These are phyloP conservation scores for Tarsius wallacei DNA, from an alignment of 2,797 vertebrate species.

Conservation along the genomic window DNA sequence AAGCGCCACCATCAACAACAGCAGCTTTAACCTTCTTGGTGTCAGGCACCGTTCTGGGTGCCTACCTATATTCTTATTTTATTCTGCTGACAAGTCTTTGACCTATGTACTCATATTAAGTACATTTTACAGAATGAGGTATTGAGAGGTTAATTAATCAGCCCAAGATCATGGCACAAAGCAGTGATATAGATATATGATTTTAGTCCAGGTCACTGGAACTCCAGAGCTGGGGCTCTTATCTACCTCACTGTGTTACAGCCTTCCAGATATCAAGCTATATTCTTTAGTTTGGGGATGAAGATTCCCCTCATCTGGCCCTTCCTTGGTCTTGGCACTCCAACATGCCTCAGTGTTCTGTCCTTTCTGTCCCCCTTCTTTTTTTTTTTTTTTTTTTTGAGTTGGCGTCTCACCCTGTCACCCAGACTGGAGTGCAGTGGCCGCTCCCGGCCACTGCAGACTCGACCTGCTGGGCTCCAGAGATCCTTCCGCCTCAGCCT, in stretches of 20 bases:
- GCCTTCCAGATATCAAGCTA: not conserved
- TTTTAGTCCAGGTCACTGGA: not conserved
- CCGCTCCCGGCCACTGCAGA: too few species aligned
- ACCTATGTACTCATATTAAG: not conserved
- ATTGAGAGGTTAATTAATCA: not conserved
- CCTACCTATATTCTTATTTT: not conserved
- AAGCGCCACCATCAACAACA: fast-evolving
- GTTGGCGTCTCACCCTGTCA: too few species aligned
- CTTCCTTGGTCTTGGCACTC: not conserved
- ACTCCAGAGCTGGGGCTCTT: not conserved
- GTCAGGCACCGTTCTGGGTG: not conserved
- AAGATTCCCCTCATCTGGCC: not conserved
- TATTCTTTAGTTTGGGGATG: not conserved
- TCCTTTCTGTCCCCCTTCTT: not conserved
- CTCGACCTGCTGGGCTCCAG: too few species aligned
- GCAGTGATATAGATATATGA: not conserved
- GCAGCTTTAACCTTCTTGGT: not conserved
- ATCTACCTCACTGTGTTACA: not conserved
- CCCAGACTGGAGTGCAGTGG: too few species aligned
- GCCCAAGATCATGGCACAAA: not conserved
- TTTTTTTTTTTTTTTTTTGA: not conserved
- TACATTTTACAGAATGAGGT: not conserved
- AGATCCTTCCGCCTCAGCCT: too few species aligned
- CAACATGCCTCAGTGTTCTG: fast-evolving
- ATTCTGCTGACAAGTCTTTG: not conserved